Percentiles rank a stretch among this genome's conserved stretches.
Conservation (phyloP, 2,888 invertebrate genomes). For the Tanypteryx hageni region DNA sequence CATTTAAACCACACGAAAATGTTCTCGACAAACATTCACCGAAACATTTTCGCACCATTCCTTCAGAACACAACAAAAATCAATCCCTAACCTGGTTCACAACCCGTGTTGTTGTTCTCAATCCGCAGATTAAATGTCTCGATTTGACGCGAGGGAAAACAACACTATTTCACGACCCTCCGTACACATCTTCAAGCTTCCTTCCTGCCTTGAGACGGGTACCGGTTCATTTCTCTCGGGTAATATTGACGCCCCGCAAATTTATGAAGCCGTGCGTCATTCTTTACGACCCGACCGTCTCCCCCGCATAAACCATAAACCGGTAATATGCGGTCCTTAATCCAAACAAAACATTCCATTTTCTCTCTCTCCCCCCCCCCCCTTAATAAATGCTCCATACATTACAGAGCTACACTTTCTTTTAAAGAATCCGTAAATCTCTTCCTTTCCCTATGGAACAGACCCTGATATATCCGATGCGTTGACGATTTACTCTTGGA, state of each 20-base stretch:
- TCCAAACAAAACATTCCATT: neutral
- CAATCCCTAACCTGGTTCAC: too few species aligned
- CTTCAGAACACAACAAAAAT: too few species aligned
- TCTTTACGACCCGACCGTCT: neutral
- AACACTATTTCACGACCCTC: conserved; percentile 4
- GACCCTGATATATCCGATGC: neutral
- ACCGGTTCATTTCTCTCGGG: neutral
- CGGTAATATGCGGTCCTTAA: conserved; percentile 42
- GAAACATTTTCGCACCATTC: too few species aligned
- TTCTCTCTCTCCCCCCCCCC: neutral
- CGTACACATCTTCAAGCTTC: neutral
- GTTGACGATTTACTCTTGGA: neutral
- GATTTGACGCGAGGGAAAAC: neutral
- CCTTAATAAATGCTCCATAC: conserved; percentile 16
- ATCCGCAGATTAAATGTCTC: neutral
- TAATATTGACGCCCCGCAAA: conserved; percentile 28
- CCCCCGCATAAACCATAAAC: neutral
- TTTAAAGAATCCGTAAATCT: conserved; percentile 30
- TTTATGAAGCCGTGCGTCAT: conserved; percentile 27
- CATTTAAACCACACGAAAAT: too few species aligned
- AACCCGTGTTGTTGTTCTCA: too few species aligned
- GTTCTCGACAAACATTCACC: too few species aligned
- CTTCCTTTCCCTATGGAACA: neutral
- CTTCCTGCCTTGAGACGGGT: neutral
- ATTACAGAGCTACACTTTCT: conserved; percentile 15